Conservation (phyloP, 2,113 vertebrate genomes). For the Lampris incognitus region DNA sequence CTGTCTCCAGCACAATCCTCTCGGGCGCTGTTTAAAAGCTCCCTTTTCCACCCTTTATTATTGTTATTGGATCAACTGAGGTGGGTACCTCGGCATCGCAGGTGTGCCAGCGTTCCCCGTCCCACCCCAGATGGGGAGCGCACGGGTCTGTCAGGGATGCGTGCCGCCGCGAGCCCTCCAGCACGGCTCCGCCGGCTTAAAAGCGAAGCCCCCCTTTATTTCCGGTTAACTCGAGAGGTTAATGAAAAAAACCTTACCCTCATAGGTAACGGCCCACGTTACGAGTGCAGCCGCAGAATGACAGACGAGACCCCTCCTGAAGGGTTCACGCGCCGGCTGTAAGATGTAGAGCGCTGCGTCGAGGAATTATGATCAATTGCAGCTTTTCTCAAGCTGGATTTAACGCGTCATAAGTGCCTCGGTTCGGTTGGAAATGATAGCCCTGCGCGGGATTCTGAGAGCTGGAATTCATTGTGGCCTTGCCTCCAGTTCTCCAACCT, state of each 20-base stretch:
- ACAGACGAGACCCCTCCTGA: slow-evolving; percentile 33
- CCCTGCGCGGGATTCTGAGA: slow-evolving; percentile 83
- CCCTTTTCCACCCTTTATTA: no score
- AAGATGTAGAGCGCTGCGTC: slow-evolving; percentile 60
- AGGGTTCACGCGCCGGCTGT: slow-evolving; percentile 55
- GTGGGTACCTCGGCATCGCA: no score
- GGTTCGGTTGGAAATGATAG: slow-evolving; percentile 87
- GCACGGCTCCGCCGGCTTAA: slow-evolving; percentile 17
- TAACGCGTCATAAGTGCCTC: slow-evolving; percentile 84
- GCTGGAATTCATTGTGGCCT: slow-evolving; percentile 89
- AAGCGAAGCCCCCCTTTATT: slow-evolving; percentile 17
- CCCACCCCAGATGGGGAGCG: no score
- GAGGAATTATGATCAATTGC: slow-evolving; percentile 82
- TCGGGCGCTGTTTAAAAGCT: no score
- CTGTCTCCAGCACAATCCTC: no score
- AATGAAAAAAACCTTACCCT: slow-evolving; percentile 31
- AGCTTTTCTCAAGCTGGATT: slow-evolving; percentile 83
- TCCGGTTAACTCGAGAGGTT: slow-evolving; percentile 20
- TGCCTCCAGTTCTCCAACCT: slow-evolving; percentile 89
- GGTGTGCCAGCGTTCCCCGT: no score
- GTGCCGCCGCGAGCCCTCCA: slow-evolving; percentile 18
- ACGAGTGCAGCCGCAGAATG: slow-evolving; percentile 31
- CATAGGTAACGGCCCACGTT: slow-evolving; percentile 39
- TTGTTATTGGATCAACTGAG: no score
- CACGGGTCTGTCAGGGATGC: no score